phyloP scores from a whole-genome alignment of 2,113 vertebrate genomes.

The Nothobranchius kuhntae region DNA sequence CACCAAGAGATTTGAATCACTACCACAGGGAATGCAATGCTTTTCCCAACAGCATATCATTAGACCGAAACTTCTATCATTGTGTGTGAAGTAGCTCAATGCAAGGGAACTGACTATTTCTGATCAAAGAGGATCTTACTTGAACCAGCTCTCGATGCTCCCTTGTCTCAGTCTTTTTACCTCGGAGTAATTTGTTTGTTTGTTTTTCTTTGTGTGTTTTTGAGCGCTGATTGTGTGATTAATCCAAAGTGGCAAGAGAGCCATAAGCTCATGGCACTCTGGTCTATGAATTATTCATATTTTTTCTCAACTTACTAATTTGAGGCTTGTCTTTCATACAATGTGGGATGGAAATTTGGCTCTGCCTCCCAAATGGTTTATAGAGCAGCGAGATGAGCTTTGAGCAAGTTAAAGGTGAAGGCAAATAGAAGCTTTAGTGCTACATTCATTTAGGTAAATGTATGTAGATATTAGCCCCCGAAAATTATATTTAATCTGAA shows the following conservation, averaged over 20 bases:
- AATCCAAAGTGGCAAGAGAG: slow-evolving; percentile 45
- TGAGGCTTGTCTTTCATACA: slow-evolving; percentile 30
- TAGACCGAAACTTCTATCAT: slow-evolving; percentile 54
- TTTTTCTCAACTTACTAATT: slow-evolving; percentile 41
- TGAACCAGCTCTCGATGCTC: slow-evolving; percentile 24
- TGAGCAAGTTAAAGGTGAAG: slow-evolving; percentile 26
- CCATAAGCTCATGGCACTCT: slow-evolving; percentile 26
- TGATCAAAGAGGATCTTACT: slow-evolving; percentile 49
- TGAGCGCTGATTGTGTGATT: slow-evolving; percentile 40
- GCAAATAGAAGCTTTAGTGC: slow-evolving; percentile 25
- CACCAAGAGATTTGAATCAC: slow-evolving; percentile 49
- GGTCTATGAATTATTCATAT: slow-evolving; percentile 55
- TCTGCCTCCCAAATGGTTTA: slow-evolving; percentile 37
- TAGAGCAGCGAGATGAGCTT: slow-evolving; percentile 19
- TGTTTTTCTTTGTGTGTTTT: slow-evolving; percentile 41
- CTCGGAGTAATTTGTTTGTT: slow-evolving; percentile 44
- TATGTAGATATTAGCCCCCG: slow-evolving; percentile 1
- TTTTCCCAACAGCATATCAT: slow-evolving; percentile 53
- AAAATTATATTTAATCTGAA: slow-evolving; percentile 19
- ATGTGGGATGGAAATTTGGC: slow-evolving; percentile 19
- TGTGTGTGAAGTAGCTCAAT: slow-evolving; percentile 46
- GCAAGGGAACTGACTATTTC: slow-evolving; percentile 31
- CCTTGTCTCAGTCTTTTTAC: slow-evolving; percentile 26
- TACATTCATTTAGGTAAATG: slow-evolving; percentile 13
- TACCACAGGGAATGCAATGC: slow-evolving; percentile 35